phyloP scores from a whole-genome alignment of 2,888 invertebrate genomes.

The Leptinotarsa haldemani region DNA sequence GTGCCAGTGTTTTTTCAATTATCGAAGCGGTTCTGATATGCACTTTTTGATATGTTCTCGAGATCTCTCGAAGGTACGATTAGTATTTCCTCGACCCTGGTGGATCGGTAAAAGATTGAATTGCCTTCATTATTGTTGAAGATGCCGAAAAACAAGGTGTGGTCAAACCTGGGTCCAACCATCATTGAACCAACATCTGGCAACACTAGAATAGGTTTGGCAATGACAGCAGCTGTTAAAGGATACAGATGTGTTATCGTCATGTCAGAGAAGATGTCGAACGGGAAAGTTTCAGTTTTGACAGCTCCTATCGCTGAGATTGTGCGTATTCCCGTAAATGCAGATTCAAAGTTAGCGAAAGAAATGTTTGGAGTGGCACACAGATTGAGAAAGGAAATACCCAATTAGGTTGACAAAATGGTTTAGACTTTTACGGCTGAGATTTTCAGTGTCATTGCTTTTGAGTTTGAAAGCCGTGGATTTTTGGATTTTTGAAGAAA shows the following conservation, averaged over 20 bases:
- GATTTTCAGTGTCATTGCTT: too few relatives aligned
- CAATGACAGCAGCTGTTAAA: slow-evolving; percentile 92
- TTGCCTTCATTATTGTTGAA: slow-evolving; percentile 92
- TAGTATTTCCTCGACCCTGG: slow-evolving; percentile 93
- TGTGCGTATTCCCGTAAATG: slow-evolving; percentile 94
- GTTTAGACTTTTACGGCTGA: too few relatives aligned
- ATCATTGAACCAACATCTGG: slow-evolving; percentile 96
- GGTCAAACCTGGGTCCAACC: slow-evolving; percentile 89
- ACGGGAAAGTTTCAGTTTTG: slow-evolving; percentile 94
- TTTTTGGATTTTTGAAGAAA: too few relatives aligned
- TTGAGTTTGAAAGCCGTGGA: too few relatives aligned
- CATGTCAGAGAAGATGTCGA: slow-evolving; percentile 99
- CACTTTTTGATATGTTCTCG: too few relatives aligned
- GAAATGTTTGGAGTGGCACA: slow-evolving; percentile 92
- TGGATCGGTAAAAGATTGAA: slow-evolving; percentile 96
- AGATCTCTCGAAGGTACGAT: too few relatives aligned
- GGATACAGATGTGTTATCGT: slow-evolving; percentile 96
- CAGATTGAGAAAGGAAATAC: slow-evolving; percentile 84
- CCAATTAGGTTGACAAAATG: too few relatives aligned
- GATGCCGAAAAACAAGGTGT: slow-evolving; percentile 91
- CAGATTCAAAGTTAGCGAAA: slow-evolving; percentile 87
- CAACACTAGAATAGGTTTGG: slow-evolving; percentile 91
- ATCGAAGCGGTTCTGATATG: too few relatives aligned
- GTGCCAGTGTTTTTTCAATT: too few relatives aligned
- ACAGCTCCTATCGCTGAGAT: slow-evolving; percentile 94